These are phyloP conservation scores for Melanostoma mellinum DNA, from an alignment of 2,888 invertebrate genomes.

Conservation along the genomic window DNA sequence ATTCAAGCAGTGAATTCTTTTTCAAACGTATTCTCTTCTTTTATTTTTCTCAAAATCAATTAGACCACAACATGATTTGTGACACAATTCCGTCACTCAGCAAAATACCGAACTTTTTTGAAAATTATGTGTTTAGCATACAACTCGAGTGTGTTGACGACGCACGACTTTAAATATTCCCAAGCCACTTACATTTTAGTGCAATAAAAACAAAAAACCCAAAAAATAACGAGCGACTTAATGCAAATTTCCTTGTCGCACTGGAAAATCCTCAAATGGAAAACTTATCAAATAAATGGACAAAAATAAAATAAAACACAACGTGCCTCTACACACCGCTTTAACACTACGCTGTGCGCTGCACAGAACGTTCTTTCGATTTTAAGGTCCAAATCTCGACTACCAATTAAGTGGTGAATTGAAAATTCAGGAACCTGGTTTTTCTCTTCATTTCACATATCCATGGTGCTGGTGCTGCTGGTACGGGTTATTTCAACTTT, in stretches of 20 bases:
- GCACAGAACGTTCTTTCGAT: conserved; percentile 70
- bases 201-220: conserved; percentile 3
- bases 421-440: conserved; percentile 72
- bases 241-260: conserved; percentile 37
- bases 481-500: conserved; percentile 31
- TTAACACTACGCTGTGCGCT: conserved; percentile 45
- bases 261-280: conserved; percentile 43
- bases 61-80: too few species aligned
- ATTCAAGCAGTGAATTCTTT: neutral
- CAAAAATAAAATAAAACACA: conserved; percentile 30
- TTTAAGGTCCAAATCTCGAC: conserved; percentile 73
- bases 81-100: too few species aligned
- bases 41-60: too few species aligned
- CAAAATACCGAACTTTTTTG: too few species aligned
- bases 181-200: too few species aligned
- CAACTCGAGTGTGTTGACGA: too few species aligned
- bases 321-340: conserved; percentile 57
- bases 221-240: conserved; percentile 11
- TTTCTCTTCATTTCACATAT: conserved; percentile 64
- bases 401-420: conserved; percentile 73
- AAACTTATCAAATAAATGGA: conserved; percentile 12
- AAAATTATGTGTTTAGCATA: too few species aligned
- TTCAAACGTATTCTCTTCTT: too few species aligned
- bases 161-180: too few species aligned
- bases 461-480: conserved; percentile 18